Evolutionary conservation across 1,140 invertebrate species (phyloP).

Genomic region (Neodiprion lecontei): DNA sequence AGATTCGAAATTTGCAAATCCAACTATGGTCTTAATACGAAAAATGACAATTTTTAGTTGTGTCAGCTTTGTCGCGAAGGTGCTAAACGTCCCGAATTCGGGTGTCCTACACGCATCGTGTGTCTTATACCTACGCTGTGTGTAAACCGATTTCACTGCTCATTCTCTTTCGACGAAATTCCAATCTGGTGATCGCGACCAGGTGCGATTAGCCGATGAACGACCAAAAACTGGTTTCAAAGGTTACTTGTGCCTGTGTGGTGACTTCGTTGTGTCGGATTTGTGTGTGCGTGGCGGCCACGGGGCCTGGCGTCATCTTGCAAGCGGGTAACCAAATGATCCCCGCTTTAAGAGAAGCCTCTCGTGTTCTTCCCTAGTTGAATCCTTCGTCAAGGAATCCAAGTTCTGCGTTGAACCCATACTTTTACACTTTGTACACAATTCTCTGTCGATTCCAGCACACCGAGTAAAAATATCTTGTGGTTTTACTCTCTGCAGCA

Average conservation of each 20-base stretch:
- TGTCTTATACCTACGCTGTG: neutral
- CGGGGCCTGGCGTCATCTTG: neutral
- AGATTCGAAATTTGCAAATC: too few relatives aligned
- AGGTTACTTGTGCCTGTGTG: neutral
- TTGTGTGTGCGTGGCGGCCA: neutral
- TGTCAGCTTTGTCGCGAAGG: too few relatives aligned
- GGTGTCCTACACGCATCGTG: neutral
- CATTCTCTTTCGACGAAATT: neutral
- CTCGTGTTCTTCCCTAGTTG: neutral
- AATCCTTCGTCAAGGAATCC: too few relatives aligned
- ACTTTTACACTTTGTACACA: too few relatives aligned
- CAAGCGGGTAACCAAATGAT: slow-evolving; percentile 5
- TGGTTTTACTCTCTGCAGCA: too few relatives aligned
- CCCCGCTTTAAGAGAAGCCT: neutral
- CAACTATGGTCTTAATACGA: too few relatives aligned
- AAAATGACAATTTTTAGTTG: too few relatives aligned
- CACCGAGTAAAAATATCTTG: too few relatives aligned
- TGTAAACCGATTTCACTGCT: neutral
- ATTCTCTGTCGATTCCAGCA: too few relatives aligned
- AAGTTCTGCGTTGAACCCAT: too few relatives aligned
- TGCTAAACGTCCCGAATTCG: too few relatives aligned
- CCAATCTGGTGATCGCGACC: neutral
- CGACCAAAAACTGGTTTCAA: slow-evolving; percentile 4
- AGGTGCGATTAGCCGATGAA: slow-evolving; percentile 3
- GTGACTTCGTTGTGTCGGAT: too few relatives aligned